Evolutionary conservation across 2,797 vertebrate genomes (phyloP).

Genomic region (Sebastiscus tertius): DNA sequence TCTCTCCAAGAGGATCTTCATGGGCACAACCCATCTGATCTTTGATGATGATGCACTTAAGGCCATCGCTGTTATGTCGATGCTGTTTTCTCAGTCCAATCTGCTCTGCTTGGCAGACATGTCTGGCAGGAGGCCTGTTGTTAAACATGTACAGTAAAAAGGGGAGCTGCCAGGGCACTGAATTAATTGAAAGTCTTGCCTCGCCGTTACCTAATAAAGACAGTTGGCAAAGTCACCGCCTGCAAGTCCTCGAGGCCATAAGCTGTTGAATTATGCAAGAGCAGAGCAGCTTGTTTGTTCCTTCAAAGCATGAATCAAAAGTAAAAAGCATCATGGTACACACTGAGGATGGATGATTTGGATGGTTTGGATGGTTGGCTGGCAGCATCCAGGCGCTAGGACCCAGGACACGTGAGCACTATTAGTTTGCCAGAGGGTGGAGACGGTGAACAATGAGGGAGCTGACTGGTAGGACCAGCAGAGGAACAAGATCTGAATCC

Average conservation of each 20-base stretch:
- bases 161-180: conserved; percentile 30
- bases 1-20: not conserved
- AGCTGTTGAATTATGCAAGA: conserved; percentile 70
- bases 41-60: conserved; percentile 14
- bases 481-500: conserved; percentile 65
- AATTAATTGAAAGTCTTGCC: conserved; percentile 59
- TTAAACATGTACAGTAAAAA: conserved; percentile 51
- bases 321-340: not conserved
- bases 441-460: conserved; percentile 79
- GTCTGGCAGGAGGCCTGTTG: conserved; percentile 49
- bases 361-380: not conserved
- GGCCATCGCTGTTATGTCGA: conserved; percentile 34
- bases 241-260: conserved; percentile 53
- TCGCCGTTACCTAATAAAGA: conserved; percentile 57
- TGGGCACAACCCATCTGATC: conserved; percentile 3
- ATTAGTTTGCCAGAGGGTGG: conserved; percentile 74
- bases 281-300: conserved; percentile 47
- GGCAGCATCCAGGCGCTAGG: conserved; percentile 72
- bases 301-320: conserved; percentile 58
- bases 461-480: conserved; percentile 72
- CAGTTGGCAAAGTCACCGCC: conserved; percentile 65
- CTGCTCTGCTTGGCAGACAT: conserved; percentile 41
- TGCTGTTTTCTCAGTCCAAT: conserved; percentile 42
- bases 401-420: conserved; percentile 75
- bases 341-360: not conserved